Evolutionary conservation across 2,113 vertebrate species (phyloP).

Genomic region (Esox niger): DNA sequence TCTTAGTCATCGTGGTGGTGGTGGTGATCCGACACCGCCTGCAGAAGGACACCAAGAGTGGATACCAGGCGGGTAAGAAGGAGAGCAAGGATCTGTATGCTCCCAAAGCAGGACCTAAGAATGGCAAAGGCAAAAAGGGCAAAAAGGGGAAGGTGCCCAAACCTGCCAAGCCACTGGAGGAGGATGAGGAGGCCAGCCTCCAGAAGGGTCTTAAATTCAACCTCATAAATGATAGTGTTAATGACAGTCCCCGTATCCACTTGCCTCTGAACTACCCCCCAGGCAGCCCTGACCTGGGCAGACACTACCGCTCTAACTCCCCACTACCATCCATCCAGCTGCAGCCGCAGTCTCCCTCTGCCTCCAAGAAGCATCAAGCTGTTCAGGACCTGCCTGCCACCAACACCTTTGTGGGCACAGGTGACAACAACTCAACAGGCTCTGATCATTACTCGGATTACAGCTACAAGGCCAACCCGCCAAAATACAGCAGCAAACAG

Average conservation of each 20-base stretch:
- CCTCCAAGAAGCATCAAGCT: slow-evolving; percentile 98
- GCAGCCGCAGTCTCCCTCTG: slow-evolving; percentile 95
- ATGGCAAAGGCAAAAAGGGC: slow-evolving; percentile 86
- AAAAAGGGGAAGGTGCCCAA: slow-evolving; percentile 94
- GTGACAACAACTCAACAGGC: slow-evolving; percentile 96
- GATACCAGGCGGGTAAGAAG: slow-evolving; percentile 97
- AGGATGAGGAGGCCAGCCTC: slow-evolving; percentile 87
- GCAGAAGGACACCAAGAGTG: slow-evolving; percentile 92
- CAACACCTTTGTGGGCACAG: slow-evolving; percentile 98
- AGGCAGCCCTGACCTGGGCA: slow-evolving; percentile 90
- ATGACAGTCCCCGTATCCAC: slow-evolving; percentile 93
- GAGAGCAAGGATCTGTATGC: slow-evolving; percentile 95
- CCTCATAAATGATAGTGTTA: slow-evolving; percentile 87
- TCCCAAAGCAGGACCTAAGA: slow-evolving; percentile 89
- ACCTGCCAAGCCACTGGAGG: slow-evolving; percentile 85
- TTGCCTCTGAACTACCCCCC: slow-evolving; percentile 94
- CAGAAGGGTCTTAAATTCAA: slow-evolving; percentile 96
- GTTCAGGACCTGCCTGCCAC: slow-evolving; percentile 97
- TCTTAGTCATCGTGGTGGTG: slow-evolving; percentile 86
- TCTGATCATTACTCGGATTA: slow-evolving; percentile 99
- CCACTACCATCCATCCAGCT: slow-evolving; percentile 95
- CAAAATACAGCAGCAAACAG: slow-evolving; percentile 99
- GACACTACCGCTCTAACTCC: slow-evolving; percentile 97
- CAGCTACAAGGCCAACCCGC: slow-evolving; percentile 98
- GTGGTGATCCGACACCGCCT: slow-evolving; percentile 88